phyloP scores from a whole-genome alignment of 2,888 invertebrate species.

The Scaeva pyrastri region DNA sequence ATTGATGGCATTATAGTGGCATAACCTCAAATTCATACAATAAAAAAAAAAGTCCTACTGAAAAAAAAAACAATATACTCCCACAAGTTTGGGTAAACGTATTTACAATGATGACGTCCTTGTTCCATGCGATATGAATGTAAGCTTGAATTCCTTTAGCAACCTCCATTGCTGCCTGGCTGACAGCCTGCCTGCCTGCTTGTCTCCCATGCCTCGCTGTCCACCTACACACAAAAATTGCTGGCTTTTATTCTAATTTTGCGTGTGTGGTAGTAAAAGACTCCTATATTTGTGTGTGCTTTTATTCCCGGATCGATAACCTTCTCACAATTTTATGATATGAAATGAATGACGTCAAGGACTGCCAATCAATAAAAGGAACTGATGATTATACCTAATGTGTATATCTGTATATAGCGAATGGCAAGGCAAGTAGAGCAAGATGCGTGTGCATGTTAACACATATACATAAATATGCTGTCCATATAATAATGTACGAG shows the following conservation, averaged over 20 bases:
- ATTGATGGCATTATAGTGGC: slow-evolving; percentile 15
- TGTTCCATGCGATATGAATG: background rate
- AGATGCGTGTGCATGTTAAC: background rate
- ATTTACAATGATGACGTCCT: slow-evolving; percentile 32
- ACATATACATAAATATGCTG: background rate
- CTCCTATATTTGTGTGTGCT: background rate
- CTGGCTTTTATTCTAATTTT: background rate
- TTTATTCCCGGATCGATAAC: slow-evolving; percentile 58
- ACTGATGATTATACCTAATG: background rate
- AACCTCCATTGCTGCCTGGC: slow-evolving; percentile 2
- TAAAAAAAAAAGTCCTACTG: background rate
- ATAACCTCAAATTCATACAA: background rate
- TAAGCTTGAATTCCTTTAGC: slow-evolving; percentile 9
- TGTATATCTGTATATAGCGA: too few species aligned
- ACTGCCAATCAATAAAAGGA: slow-evolving; percentile 50
- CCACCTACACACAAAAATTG: background rate
- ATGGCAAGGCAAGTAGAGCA: too few species aligned
- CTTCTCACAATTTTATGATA: slow-evolving; percentile 30
- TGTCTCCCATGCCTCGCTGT: too few species aligned
- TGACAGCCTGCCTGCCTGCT: too few species aligned
- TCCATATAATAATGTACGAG: background rate
- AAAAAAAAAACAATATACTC: background rate
- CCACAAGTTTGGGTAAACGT: slow-evolving; percentile 1
- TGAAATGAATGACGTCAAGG: slow-evolving; percentile 61
- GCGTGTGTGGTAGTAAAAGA: background rate